Evolutionary conservation across 2,888 invertebrate species (phyloP).

Genomic region (Philereme transversata): DNA sequence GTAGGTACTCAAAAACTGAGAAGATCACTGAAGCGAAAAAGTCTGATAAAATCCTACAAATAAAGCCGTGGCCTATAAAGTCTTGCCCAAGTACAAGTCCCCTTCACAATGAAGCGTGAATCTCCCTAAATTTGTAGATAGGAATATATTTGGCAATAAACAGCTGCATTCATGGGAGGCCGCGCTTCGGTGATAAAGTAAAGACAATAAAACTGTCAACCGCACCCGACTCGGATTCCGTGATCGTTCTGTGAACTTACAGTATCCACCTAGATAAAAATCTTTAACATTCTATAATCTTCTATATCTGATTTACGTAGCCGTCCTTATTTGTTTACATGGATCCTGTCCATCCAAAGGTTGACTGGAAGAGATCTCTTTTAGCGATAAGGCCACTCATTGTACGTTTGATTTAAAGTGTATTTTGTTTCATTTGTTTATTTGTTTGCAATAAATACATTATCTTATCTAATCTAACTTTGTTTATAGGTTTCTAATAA

Average conservation of each 20-base stretch:
- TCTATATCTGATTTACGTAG: too few relatives aligned
- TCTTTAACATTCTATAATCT: too few relatives aligned
- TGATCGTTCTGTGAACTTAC: slow-evolving; percentile 15
- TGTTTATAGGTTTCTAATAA: too few relatives aligned
- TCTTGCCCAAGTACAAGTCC: slow-evolving; percentile 19
- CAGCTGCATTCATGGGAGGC: slow-evolving; percentile 33
- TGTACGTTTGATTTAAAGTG: too few relatives aligned
- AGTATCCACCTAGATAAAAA: too few relatives aligned
- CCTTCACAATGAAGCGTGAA: slow-evolving; percentile 32
- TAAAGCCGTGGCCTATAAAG: slow-evolving; percentile 18
- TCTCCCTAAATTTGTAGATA: slow-evolving; percentile 30
- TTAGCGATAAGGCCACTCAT: too few relatives aligned
- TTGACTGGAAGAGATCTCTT: too few relatives aligned
- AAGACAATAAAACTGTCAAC: slow-evolving; percentile 50
- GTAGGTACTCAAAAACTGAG: slow-evolving; percentile 2
- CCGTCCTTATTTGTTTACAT: too few relatives aligned
- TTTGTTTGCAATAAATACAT: too few relatives aligned
- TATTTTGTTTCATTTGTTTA: too few relatives aligned
- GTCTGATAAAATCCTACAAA: slow-evolving; percentile 17
- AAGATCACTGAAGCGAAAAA: slow-evolving; percentile 18
- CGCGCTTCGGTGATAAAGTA: slow-evolving; percentile 39
- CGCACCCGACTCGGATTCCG: slow-evolving; percentile 36
- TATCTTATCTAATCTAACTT: too few relatives aligned
- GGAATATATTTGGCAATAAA: slow-evolving; percentile 40
- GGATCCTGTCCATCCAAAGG: too few relatives aligned